Percentiles rank a stretch among this genome's conserved stretches.
Conservation (phyloP, 2,888 invertebrate genomes). For the Idaea dimidiata region DNA sequence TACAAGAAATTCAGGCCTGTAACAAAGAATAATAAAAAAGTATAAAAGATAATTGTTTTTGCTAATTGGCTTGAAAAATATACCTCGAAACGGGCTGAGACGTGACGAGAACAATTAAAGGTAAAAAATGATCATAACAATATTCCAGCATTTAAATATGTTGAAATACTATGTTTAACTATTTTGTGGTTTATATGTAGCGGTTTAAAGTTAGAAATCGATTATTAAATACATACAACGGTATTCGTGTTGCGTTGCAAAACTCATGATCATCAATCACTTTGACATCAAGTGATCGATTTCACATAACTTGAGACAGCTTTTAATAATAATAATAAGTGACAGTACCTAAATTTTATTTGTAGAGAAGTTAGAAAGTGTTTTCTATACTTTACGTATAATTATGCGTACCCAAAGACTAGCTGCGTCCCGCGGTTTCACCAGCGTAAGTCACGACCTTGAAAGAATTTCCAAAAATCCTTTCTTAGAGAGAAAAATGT, state of each 20-base stretch:
- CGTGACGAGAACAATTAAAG: too few relatives aligned
- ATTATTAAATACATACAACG: neutral
- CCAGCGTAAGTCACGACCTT: too few relatives aligned
- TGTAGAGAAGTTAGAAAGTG: neutral
- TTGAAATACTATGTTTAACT: neutral
- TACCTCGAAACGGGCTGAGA: too few relatives aligned
- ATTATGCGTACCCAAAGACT: too few relatives aligned
- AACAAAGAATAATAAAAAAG: too few relatives aligned
- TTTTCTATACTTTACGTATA: neutral
- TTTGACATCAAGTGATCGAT: neutral
- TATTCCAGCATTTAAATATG: neutral
- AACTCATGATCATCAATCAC: neutral
- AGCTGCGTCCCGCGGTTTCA: too few relatives aligned
- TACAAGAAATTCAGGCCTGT: too few relatives aligned
- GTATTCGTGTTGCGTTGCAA: neutral
- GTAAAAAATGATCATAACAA: too few relatives aligned
- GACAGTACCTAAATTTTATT: neutral
- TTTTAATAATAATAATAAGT: neutral
- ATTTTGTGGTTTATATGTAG: neutral
- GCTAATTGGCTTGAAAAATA: too few relatives aligned
- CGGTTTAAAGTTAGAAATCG: neutral
- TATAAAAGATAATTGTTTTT: too few relatives aligned
- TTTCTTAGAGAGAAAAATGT: too few relatives aligned
- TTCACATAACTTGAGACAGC: neutral
- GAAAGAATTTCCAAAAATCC: too few relatives aligned